Evolutionary conservation across 2,113 vertebrate species (phyloP), one percentile per base, ranked within the genome.

Genomic region (Marcusenius ussheri): DNA sequence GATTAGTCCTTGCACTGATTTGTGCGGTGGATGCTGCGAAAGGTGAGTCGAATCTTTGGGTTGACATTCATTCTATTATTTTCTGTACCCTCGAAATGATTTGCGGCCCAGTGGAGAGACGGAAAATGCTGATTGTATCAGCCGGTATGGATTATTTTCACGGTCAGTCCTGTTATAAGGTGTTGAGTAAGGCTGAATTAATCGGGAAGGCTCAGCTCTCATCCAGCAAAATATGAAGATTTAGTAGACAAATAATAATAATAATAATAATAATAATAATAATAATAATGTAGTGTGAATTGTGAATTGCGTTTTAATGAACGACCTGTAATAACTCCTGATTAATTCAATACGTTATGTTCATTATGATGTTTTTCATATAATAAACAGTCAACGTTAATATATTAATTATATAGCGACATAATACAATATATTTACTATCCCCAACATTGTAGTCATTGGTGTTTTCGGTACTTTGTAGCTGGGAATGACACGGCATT

Each of bases 1-100:
- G 94, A 94, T 92, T 96, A 94, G 94, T 96, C 93, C 94, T 96
- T 92, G 95, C 94, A 93, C 93, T 96, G 91, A 92, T 96, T 90
- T 96, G 93, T 90, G 94, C 94, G 92, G 93, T 92, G 94, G 93
- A 96, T 89, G 95, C 95, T 92, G 93, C 95, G 88, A 96, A 96
- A 96, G 96, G 96, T 96, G 95, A 95, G 92, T 91, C 27, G 31
- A 31, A 53, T 35, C 17, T 66, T 50, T 24, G n/a, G 35, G 35
- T 9, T 88, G 45, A 11, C 77, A 56, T 56, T 42, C 21, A 42
- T 83, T 19, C 6, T 42, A 6, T 83, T 45, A 13, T 47, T 83
- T 24, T 47, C 80, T 10, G 15, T 8, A 15, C 35, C 15, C 5
- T 19, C 35, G 39, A 2, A 47, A 83, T 83, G 80, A 24, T 47